A percentile compares a stretch with the other conserved stretches of the same genome.
These are phyloP conservation scores for Tetrapedia diversipes DNA, from an alignment of 2,888 invertebrate genomes.

Conservation along the genomic window DNA sequence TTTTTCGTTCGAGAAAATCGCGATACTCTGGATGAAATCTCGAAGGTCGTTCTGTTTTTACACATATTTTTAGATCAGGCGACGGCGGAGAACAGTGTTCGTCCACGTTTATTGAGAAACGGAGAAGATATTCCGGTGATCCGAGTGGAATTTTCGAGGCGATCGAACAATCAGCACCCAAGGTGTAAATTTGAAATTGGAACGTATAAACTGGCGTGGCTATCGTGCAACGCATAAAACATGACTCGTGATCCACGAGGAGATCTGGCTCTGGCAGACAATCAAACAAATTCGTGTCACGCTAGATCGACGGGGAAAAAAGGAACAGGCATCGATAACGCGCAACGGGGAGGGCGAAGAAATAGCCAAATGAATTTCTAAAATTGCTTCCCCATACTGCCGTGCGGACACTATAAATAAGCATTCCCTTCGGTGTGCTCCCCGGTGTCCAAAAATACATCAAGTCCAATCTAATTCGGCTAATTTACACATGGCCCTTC, in stretches of 20 bases:
- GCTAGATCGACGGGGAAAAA: slow-evolving; percentile 20
- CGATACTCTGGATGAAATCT: slow-evolving; percentile 6
- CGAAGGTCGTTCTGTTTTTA: slow-evolving; percentile 26
- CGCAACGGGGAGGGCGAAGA: slow-evolving; percentile 38
- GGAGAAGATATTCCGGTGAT: neutral
- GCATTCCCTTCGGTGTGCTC: slow-evolving; percentile 51
- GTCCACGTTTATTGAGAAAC: neutral
- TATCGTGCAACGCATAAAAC: neutral
- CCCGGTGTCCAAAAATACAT: slow-evolving; percentile 61
- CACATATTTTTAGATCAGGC: slow-evolving; percentile 31
- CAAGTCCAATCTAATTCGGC: slow-evolving; percentile 65
- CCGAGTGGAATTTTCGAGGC: neutral
- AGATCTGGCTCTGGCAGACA: slow-evolving; percentile 38
- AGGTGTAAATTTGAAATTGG: neutral
- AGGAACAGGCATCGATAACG: slow-evolving; percentile 52
- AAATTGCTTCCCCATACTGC: slow-evolving; percentile 61
- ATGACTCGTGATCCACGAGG: neutral
- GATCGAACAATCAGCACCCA: neutral
- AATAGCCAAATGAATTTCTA: slow-evolving; percentile 69
- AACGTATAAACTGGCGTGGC: neutral
- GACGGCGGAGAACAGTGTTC: neutral
- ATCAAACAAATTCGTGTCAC: slow-evolving; percentile 44
- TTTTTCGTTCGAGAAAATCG: slow-evolving; percentile 7
- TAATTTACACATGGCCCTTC: slow-evolving; percentile 71
- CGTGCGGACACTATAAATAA: slow-evolving; percentile 63